These are phyloP conservation scores for Drosophila subpulchrella DNA, from an alignment of 1,140 invertebrate species.

Conservation along the genomic window DNA sequence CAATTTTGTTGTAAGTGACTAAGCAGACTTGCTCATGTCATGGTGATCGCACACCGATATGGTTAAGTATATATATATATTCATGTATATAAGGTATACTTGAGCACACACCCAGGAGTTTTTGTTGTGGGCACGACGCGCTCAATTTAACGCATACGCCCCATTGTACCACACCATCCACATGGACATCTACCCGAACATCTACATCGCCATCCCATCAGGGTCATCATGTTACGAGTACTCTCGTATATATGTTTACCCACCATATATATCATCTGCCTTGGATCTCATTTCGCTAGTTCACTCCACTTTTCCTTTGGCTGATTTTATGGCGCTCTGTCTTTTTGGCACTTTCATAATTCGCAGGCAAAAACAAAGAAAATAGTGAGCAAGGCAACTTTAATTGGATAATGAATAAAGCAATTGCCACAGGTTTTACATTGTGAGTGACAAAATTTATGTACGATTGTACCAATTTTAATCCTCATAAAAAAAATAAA, in stretches of 20 bases:
- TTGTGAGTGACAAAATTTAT: background rate
- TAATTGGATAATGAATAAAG: slow-evolving; percentile 6
- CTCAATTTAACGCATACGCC: slow-evolving; percentile 70
- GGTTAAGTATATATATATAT: background rate
- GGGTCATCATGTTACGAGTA: slow-evolving; percentile 64
- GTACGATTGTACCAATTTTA: too few species aligned
- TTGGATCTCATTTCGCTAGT: slow-evolving; percentile 1
- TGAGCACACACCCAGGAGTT: slow-evolving; percentile 21
- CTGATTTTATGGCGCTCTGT: slow-evolving; percentile 23
- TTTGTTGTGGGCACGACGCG: slow-evolving; percentile 53
- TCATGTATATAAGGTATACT: slow-evolving; percentile 6
- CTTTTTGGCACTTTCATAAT: slow-evolving; percentile 31
- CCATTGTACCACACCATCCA: slow-evolving; percentile 50
- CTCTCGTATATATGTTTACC: background rate
- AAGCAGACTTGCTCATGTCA: slow-evolving; percentile 52
- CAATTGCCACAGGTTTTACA: slow-evolving; percentile 5
- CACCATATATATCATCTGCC: background rate
- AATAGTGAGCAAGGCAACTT: background rate
- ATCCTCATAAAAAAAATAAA: too few species aligned
- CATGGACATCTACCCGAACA: slow-evolving; percentile 3
- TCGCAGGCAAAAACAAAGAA: slow-evolving; percentile 1
- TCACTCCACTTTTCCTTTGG: slow-evolving; percentile 25
- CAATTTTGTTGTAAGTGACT: slow-evolving; percentile 52
- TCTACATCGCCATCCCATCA: slow-evolving; percentile 40
- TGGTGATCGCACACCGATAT: slow-evolving; percentile 27